phyloP scores from a whole-genome alignment of 1,140 invertebrate species.

The Ruditapes philippinarum region DNA sequence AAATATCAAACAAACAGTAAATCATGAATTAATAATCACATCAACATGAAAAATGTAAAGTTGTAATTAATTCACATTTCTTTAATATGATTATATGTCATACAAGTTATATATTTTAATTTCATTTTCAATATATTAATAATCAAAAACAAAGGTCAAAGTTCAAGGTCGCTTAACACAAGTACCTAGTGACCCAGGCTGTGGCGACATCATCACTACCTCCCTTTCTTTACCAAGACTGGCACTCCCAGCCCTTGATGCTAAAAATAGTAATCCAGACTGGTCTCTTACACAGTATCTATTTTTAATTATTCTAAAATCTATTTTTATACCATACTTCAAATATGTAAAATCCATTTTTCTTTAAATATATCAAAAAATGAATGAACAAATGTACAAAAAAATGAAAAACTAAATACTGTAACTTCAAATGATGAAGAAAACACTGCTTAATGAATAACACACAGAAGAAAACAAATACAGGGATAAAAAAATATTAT shows the following conservation, averaged over 20 bases:
- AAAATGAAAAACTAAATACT: no score
- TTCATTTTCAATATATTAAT: background rate
- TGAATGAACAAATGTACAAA: no score
- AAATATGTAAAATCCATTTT: no score
- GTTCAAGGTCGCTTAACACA: background rate
- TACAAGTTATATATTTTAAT: background rate
- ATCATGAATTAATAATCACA: background rate
- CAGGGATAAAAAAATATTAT: no score
- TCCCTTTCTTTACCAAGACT: slow-evolving; percentile 48
- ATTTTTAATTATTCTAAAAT: no score
- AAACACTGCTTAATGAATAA: no score
- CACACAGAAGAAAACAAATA: no score
- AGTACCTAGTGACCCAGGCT: slow-evolving; percentile 55
- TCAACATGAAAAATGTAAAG: background rate
- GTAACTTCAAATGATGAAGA: no score
- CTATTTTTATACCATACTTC: no score
- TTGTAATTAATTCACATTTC: background rate
- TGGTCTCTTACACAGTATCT: no score
- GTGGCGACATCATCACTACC: slow-evolving; percentile 46
- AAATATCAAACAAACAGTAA: background rate
- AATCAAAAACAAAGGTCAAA: background rate
- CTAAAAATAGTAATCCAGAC: slow-evolving; percentile 11
- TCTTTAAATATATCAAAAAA: no score
- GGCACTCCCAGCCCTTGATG: slow-evolving; percentile 33
- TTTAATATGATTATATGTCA: background rate